Base-by-base conservation (phyloP, 2,113 vertebrate genomes). In the Chlorodrepanis virens region DNA sequence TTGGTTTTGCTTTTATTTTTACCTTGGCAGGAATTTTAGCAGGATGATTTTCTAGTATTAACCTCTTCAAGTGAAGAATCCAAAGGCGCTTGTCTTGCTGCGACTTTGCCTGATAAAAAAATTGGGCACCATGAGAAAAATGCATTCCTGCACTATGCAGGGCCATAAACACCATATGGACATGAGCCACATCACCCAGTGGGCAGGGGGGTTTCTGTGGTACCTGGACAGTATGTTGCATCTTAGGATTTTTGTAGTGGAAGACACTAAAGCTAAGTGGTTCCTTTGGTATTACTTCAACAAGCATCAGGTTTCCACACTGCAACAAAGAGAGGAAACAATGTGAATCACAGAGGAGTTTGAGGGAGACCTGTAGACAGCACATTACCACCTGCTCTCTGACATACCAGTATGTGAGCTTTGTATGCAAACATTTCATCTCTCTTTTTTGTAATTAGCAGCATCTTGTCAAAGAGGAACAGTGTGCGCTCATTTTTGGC, bases 281-380 rank as follows among this genome's bases (percentile, higher is more conserved):
- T 65, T 99, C 99, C 95, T 99, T 99, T 14, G 99, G 99, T 87
- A 99, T 99, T 74, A 99, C 98, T 88, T 99, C 99, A 90, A 99
- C 99, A n/a, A 99, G 98, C 99, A 99, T 99, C 93, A 99, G 98
- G 97, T 99, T 99, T 93, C 99, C 99, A 83, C 99, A 99, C 99
- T 99, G 97, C 24, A 96, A 88, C 7, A 59, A 33, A 93, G 27
- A 96, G 22, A 97, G 42, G 25, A 27, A 72, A 52, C 2, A 7
- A 11, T 4, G 33, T 85, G 71, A 98, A 64, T 87, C 19, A 24
- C 0, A 0, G 11, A n/a, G 39, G 12, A 64, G 0, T 11, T 90
- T 28, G 14, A 16, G 31, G 47, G 33, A 57, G 7, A 57, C 47
- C 10, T 5, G 12, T 6, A 33, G 19, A 69, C 8, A 94, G 57